Evolutionary conservation across 2,113 vertebrate genomes (phyloP), one percentile per base, ranked within the genome.

Genomic region (Panthera uncia): DNA sequence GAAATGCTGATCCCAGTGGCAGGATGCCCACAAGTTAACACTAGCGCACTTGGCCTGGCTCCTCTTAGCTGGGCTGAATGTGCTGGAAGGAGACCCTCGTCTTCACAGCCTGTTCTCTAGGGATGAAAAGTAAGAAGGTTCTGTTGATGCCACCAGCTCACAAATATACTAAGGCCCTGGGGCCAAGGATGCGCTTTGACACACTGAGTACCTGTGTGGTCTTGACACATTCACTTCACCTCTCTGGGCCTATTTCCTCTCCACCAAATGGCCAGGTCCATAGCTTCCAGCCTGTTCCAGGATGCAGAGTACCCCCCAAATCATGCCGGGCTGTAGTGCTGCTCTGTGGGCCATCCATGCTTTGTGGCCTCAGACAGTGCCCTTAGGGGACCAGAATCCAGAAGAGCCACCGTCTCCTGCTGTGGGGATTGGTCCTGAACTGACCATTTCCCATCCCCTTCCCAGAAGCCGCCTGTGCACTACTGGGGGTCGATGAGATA

Each of bases 401-500:
- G 6, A n/a, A 38, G 48, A 23, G 31, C n/a, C 25, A 10, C 61
- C 33, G 83, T 8, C 48, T 33, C 1, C 14, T 4, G 5, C 41
- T 16, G 65, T 29, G 31, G 55, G 50, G n/a, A 36, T 89, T 69
- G 27, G 31, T 29, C 71, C 23, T 55, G 18, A 31, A 36, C 31
- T n/a, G 25, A n/a, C 19, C 9, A 8, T 41, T 79, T 79, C 14
- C 31, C 16, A 4, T 1, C 29, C 25, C 50, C 68, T 82, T 81
- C 15, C 48, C 41, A 14, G 65, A 82, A 71, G 25, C 73, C 76
- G 14, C 41, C 21, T 4, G 12, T 57, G 25, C n/a, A 23, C 29
- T 19, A 5, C 6, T 2, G 13, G 1, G 15, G 63, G 63, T 3
- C 1, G 5, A 14, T 2, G n/a, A 19, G 23, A 36, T 29, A 85